A percentile compares a stretch with the other conserved stretches of the same genome.
These are phyloP conservation scores for Cryptotermes secundus DNA, from an alignment of 1,140 invertebrate species.

Conservation along the genomic window DNA sequence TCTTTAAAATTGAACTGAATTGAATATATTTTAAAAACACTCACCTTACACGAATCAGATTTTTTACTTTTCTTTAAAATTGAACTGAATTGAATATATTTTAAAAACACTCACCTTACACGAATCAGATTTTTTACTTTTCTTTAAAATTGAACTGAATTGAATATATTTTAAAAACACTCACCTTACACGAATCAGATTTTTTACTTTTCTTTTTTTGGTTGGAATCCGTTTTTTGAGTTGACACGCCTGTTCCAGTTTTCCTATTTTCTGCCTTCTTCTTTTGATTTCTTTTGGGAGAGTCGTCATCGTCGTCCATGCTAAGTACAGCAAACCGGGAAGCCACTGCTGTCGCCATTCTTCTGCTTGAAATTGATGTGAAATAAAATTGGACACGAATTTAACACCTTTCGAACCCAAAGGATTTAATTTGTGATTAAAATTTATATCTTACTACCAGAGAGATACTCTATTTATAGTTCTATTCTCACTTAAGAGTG, in stretches of 20 bases:
- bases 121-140: too few species aligned
- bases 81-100: too few species aligned
- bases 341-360: slow-evolving; percentile 56
- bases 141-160: too few species aligned
- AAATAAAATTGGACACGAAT: background rate
- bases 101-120: too few species aligned
- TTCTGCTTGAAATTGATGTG: background rate
- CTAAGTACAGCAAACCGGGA: slow-evolving; percentile 62
- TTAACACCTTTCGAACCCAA: background rate
- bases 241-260: slow-evolving; percentile 19
- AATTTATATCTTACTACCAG: background rate
- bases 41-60: too few species aligned
- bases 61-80: too few species aligned
- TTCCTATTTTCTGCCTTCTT: slow-evolving; percentile 40
- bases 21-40: too few species aligned
- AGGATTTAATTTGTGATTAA: background rate
- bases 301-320: slow-evolving; percentile 54
- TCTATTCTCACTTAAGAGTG: background rate
- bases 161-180: background rate
- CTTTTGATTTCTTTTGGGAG: slow-evolving; percentile 47
- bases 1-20: too few species aligned
- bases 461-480: background rate
- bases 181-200: slow-evolving; percentile 48
- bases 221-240: slow-evolving; percentile 26
- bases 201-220: slow-evolving; percentile 47